These are phyloP conservation scores for Dinocampus coccinellae DNA, from an alignment of 2,888 invertebrate genomes.

Conservation along the genomic window DNA sequence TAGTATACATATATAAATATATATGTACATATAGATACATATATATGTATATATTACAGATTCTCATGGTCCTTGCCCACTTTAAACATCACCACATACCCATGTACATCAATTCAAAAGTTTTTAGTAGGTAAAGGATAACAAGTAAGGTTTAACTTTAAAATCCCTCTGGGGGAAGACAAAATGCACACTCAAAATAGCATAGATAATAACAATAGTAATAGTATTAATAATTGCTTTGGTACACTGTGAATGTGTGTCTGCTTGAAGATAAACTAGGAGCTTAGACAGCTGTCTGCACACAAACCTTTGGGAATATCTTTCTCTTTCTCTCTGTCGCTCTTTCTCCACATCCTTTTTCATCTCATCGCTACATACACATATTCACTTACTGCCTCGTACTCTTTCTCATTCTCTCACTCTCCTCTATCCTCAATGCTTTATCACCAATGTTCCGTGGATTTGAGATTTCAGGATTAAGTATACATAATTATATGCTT, in stretches of 20 bases:
- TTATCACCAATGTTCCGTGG: too few species aligned
- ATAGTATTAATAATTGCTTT: conserved; percentile 30
- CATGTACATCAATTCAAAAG: background rate
- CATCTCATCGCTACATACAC: background rate
- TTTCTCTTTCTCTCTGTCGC: conserved; percentile 7
- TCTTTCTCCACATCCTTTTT: conserved; percentile 6
- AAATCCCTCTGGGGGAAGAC: background rate
- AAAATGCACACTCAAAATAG: background rate
- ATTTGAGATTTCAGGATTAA: conserved; percentile 16
- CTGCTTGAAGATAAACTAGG: conserved; percentile 16
- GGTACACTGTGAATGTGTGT: conserved; percentile 20
- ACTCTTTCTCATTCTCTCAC: conserved; percentile 25
- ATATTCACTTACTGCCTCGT: background rate
- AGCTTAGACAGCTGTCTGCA: conserved; percentile 41
- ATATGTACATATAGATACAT: background rate
- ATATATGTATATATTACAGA: background rate
- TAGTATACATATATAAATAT: conserved; percentile 18
- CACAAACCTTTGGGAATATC: conserved; percentile 23
- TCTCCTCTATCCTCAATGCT: conserved; percentile 7
- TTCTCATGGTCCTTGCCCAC: conserved; percentile 3
- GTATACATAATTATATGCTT: background rate
- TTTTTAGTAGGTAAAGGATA: background rate
- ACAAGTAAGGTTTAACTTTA: conserved; percentile 6
- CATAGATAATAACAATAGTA: conserved; percentile 24
- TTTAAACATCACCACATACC: conserved; percentile 1